Base-by-base conservation (phyloP, 1,140 invertebrate species). In the Bradynema listronoti region DNA sequence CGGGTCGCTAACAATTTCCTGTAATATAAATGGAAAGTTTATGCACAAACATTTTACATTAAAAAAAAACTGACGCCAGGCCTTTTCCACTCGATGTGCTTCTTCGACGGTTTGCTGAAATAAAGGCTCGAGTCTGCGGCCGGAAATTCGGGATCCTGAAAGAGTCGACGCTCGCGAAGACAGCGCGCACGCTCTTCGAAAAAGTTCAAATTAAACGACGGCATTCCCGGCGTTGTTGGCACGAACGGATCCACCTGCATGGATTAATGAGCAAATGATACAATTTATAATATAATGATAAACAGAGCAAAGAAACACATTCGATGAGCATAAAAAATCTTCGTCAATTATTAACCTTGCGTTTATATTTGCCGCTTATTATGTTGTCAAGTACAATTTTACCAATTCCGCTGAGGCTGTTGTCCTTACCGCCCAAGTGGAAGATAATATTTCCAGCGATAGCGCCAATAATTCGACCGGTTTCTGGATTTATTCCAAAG, bases 1-100 rank as follows among this genome's bases (percentile, higher is more conserved):
- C 0, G 93, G 90, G 73, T 91, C 83, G 34, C 86, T 84, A 42
- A 82, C 82, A 52, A 98, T 90, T 84, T 97, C 91, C 90, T 92
- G 73, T 3, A 50, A 50, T 50, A 47, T 7, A 47, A n/a, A n/a
- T 50, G n/a, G n/a, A n/a, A n/a, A n/a, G n/a, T n/a, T n/a, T n/a
- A n/a, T n/a, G n/a, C 27, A 25, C 34, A 30, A 5, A 24, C n/a
- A 50, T 4, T 24, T 50, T 66, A 24, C n/a, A 7, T 47, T 27
- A 22, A 14, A 2, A 14, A 58, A 57, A n/a, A 29, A 58, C 27
- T 53, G 63, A 82, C 81, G 51, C 68, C 62, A 14, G 83, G 83
- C 58, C 83, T 64, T 47, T 78, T 71, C 83, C 83, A 83, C 16
- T 74, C 58, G n/a, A 82, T 68, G 4, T 61, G 27, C 3, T 27